These are phyloP conservation scores for Dasypus novemcinctus DNA, from an alignment of 2,113 vertebrate species.

Conservation along the genomic window DNA sequence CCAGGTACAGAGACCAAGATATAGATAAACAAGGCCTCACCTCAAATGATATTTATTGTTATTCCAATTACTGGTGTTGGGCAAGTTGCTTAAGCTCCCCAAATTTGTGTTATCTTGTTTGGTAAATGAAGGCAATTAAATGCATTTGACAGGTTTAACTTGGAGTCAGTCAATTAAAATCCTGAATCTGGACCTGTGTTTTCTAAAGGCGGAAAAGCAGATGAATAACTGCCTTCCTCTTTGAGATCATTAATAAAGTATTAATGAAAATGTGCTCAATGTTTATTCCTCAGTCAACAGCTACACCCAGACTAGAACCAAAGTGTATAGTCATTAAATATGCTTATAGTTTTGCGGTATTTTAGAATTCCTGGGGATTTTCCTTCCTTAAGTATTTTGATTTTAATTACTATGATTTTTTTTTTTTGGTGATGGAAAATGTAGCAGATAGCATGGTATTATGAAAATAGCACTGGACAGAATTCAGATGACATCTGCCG, in stretches of 20 bases:
- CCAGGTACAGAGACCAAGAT: background rate
- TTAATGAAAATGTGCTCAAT: conserved; percentile 43
- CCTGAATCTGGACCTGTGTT: background rate
- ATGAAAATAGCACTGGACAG: conserved; percentile 10
- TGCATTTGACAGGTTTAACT: background rate
- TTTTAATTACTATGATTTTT: background rate
- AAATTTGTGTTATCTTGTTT: conserved; percentile 31
- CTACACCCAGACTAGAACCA: background rate
- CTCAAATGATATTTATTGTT: conserved; percentile 15
- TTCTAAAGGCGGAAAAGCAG: background rate
- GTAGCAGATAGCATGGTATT: background rate
- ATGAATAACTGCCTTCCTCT: conserved; percentile 4
- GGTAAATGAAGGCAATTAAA: conserved; percentile 32
- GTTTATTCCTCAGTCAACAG: background rate
- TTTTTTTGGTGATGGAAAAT: background rate
- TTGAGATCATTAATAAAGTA: conserved; percentile 33
- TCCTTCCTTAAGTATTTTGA: background rate
- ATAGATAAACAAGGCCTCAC: background rate
- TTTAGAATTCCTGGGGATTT: background rate
- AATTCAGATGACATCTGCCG: background rate
- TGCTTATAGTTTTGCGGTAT: background rate
- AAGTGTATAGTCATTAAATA: background rate
- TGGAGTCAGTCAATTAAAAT: conserved; percentile 39
- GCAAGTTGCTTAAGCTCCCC: background rate
- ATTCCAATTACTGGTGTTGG: background rate